Base-by-base conservation (phyloP, 2,888 invertebrate genomes). In the Neoitamus cyanurus region DNA sequence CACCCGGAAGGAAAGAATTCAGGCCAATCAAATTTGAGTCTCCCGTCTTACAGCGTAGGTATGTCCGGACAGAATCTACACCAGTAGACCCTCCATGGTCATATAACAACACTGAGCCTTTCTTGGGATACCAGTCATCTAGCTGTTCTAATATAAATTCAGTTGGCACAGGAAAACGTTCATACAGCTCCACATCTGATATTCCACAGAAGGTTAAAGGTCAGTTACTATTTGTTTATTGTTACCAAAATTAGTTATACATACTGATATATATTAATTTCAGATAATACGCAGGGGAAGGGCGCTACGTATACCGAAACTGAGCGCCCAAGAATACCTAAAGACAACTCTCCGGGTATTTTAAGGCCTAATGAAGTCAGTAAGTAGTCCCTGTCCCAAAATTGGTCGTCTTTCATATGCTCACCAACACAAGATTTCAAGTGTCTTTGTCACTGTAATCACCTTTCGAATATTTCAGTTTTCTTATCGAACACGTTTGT, bases 181-280 rank as follows among this genome's bases (percentile, higher is more conserved):
- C 48, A 4, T 58, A 15, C 28, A 83, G 34, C n/a, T 73, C 86
- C 28, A 69, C 83, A 73, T 20, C 42, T 58, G 37, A 83, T 83
- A 83, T 70, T 78, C 92, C 97, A 85, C 97, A 97, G 92, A 97
- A 96, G 92, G 96, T 96, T 84, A 93, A 97, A 95, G 97, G 97
- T 97, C 73, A 48, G 15, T 75, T 46, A 69, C 9, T 69, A 34
- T 6, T 70, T 69, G 70, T 72, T 70, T 11, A 36, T 34, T 84
- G 11, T 68, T 28, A 34, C n/a, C n/a, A n/a, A n/a, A n/a, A n/a
- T n/a, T n/a, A n/a, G n/a, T 58, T 30, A 34, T 80, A 4, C n/a
- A 7, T 30, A 7, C 1, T 58, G n/a, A n/a, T n/a, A n/a, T n/a
- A 20, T 34, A 6, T 15, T 25, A 36, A 42, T 78, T 58, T 3